Percentiles rank a stretch among this genome's conserved stretches.
Conservation (phyloP, 1,140 invertebrate species). For the Penaeus japonicus region DNA sequence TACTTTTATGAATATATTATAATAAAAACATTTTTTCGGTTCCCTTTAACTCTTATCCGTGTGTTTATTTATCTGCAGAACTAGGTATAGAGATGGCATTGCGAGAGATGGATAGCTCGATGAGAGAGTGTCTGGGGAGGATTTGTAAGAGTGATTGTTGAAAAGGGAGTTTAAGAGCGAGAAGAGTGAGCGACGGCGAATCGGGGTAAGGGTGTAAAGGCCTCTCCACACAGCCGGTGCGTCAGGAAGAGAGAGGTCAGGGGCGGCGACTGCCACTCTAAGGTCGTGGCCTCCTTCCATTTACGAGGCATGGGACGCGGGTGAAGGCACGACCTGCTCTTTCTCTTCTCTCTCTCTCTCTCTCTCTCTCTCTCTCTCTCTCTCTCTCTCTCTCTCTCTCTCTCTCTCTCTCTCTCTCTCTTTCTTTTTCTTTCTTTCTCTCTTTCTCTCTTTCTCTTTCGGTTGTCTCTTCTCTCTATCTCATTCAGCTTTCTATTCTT, state of each 20-base stretch:
- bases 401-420: not conserved
- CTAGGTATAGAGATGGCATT: too few relatives aligned
- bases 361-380: not conserved
- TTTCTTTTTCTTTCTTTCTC: not conserved
- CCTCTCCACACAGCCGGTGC: not conserved
- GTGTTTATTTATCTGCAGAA: not conserved
- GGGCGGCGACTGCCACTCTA: not conserved
- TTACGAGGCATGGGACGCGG: not conserved
- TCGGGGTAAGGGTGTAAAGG: too few relatives aligned
- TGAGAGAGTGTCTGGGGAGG: too few relatives aligned
- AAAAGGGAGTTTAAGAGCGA: too few relatives aligned
- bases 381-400: not conserved
- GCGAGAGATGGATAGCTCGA: too few relatives aligned
- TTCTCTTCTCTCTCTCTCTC: constrained; percentile 2
- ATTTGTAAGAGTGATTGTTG: too few relatives aligned
- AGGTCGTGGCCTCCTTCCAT: not conserved
- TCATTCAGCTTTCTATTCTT: not conserved
- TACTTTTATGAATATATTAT: constrained; percentile 53
- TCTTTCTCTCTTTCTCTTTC: constrained; percentile 12
- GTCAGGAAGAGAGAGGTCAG: not conserved
- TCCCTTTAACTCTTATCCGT: not conserved
- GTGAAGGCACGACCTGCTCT: not conserved
- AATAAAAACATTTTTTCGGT: constrained; percentile 23
- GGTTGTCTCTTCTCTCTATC: not conserved
- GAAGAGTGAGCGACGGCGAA: too few relatives aligned